phyloP scores from a whole-genome alignment of 2,888 invertebrate species.

The Salpingus planirostris region DNA sequence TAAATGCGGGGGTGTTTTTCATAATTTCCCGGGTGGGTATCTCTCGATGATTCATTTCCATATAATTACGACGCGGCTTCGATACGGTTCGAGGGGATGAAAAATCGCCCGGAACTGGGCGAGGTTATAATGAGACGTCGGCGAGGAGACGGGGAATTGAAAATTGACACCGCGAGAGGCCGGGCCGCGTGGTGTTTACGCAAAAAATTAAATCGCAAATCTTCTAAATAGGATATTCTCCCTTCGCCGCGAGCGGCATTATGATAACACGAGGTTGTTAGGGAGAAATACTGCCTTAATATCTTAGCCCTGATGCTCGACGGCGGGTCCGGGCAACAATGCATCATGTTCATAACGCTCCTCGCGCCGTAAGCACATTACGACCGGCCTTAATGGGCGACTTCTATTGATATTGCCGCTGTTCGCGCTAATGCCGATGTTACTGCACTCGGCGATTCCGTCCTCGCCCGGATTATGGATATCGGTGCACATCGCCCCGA shows the following conservation, averaged over 20 bases:
- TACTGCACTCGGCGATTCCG: slow-evolving; percentile 14
- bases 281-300: slow-evolving; percentile 33
- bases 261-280: slow-evolving; percentile 32
- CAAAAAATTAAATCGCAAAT: slow-evolving; percentile 37
- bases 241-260: slow-evolving; percentile 27
- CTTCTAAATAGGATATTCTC: slow-evolving; percentile 32
- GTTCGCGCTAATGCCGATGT: slow-evolving; percentile 19
- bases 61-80: slow-evolving; percentile 25
- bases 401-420: slow-evolving; percentile 26
- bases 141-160: slow-evolving; percentile 22
- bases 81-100: slow-evolving; percentile 16
- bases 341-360: slow-evolving; percentile 32
- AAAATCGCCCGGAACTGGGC: slow-evolving; percentile 14
- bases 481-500: slow-evolving; percentile 5
- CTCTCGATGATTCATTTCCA: slow-evolving; percentile 30
- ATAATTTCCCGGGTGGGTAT: too few relatives aligned
- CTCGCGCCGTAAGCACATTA: slow-evolving; percentile 29
- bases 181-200: slow-evolving; percentile 24
- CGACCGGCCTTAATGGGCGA: slow-evolving; percentile 27
- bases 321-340: slow-evolving; percentile 28
- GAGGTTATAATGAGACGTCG: slow-evolving; percentile 15
- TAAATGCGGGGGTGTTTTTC: too few relatives aligned
- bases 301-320: slow-evolving; percentile 24
- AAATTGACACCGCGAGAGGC: slow-evolving; percentile 26
- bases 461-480: slow-evolving; percentile 11